Percentiles rank a stretch among this genome's conserved stretches.
Conservation (phyloP, 2,888 invertebrate genomes). For the Quadroppia sp. region DNA sequence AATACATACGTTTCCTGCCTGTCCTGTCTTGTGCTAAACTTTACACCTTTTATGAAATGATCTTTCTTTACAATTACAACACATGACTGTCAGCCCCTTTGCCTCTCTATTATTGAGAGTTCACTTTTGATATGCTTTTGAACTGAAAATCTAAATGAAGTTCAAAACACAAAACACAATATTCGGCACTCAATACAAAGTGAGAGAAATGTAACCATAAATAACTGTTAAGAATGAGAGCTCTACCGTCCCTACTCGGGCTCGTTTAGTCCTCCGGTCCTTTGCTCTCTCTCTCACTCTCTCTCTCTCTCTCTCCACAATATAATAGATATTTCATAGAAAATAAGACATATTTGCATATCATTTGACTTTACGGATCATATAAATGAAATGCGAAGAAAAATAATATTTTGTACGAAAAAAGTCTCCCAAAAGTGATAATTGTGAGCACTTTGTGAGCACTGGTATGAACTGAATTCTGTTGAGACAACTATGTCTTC, state of each 20-base stretch:
- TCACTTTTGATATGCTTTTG: conserved; percentile 4
- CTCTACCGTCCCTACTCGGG: not conserved
- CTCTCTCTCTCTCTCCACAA: too few species aligned
- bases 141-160: not conserved
- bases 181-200: not conserved
- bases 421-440: too few species aligned
- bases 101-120: conserved; percentile 18
- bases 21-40: not conserved
- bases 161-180: not conserved
- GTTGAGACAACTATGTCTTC: too few species aligned
- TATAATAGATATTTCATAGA: too few species aligned
- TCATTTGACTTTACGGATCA: too few species aligned
- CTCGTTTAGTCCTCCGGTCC: not conserved
- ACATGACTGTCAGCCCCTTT: not conserved
- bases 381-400: too few species aligned
- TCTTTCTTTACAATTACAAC: not conserved
- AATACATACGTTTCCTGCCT: conserved; percentile 25
- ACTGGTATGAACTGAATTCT: too few species aligned
- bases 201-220: conserved; percentile 1
- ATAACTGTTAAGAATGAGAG: conserved; percentile 15
- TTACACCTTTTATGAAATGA: not conserved
- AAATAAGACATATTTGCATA: not conserved
- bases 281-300: too few species aligned
- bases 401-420: too few species aligned
- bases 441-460: too few species aligned